A percentile compares a stretch with the other conserved stretches of the same genome.
These are phyloP conservation scores for Heteronetta atricapilla DNA, from an alignment of 2,113 vertebrate species.

Conservation along the genomic window DNA sequence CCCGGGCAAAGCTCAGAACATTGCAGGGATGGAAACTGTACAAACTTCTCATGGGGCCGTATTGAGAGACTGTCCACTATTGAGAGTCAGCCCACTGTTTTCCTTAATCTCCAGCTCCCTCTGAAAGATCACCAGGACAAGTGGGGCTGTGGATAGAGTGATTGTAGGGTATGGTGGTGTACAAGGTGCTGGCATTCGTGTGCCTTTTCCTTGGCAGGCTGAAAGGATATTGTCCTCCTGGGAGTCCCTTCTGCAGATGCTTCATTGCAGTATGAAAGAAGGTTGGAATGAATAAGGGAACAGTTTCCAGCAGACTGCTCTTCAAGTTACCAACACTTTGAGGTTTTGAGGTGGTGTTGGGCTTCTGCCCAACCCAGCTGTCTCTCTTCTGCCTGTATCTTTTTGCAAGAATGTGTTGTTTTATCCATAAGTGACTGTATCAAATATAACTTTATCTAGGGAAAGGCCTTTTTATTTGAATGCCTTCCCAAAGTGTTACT, in stretches of 20 bases:
- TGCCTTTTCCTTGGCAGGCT: not conserved
- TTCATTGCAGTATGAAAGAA: not conserved
- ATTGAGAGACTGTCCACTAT: not conserved
- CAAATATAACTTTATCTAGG: not conserved
- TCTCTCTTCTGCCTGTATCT: not conserved
- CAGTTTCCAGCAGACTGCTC: not conserved
- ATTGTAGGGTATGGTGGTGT: no score
- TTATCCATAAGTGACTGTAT: not conserved
- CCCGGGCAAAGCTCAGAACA: not conserved
- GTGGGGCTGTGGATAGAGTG: not conserved
- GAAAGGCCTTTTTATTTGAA: not conserved
- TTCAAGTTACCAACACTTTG: not conserved
- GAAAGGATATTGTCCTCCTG: not conserved
- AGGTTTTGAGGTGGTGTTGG: not conserved
- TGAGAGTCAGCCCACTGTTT: not conserved
- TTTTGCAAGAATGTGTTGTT: not conserved
- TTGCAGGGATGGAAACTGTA: not conserved
- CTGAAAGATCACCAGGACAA: no score
- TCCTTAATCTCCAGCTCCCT: not conserved
- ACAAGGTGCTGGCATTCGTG: not conserved
- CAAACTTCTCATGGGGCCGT: rapidly evolving
- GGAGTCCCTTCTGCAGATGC: not conserved
- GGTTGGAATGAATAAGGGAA: not conserved
- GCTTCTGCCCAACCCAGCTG: not conserved
- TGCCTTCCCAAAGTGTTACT: not conserved